These are phyloP conservation scores for Petrocephalus zakoni DNA, from an alignment of 2,113 vertebrate genomes.

Conservation along the genomic window DNA sequence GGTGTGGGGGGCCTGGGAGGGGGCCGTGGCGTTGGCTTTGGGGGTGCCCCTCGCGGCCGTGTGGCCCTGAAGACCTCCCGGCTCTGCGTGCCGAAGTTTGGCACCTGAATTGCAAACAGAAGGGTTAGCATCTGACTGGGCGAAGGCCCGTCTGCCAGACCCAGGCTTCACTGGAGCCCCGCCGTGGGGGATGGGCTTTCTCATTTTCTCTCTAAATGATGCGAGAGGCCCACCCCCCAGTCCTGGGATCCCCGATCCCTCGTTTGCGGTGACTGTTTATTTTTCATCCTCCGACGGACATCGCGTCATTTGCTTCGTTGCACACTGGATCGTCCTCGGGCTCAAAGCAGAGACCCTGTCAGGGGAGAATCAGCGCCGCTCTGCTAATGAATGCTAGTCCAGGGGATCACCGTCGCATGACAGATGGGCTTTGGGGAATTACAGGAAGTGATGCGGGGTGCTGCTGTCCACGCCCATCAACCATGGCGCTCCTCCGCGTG, in stretches of 20 bases:
- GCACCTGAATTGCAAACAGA: slow-evolving; percentile 25
- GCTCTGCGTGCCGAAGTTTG: neutral
- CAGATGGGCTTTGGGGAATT: neutral
- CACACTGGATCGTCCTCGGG: neutral
- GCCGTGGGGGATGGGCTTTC: neutral
- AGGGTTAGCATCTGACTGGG: slow-evolving; percentile 1
- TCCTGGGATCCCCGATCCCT: neutral
- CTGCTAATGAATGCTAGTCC: neutral
- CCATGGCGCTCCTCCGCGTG: neutral
- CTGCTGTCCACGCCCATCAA: neutral
- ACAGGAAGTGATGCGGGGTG: neutral
- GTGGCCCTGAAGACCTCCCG: slow-evolving; percentile 7
- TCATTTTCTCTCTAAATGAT: neutral
- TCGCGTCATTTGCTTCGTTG: neutral
- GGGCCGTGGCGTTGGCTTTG: slow-evolving; percentile 22
- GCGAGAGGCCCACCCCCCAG: neutral
- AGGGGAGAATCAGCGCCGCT: neutral
- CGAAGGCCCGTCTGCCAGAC: neutral
- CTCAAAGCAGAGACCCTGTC: neutral
- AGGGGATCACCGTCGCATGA: neutral
- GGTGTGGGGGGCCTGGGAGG: slow-evolving; percentile 30
- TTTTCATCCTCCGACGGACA: neutral
- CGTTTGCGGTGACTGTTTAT: neutral
- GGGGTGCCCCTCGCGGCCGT: slow-evolving; percentile 52
- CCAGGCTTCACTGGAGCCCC: neutral